Base-by-base conservation (phyloP, 2,888 invertebrate genomes). In the Acronicta alni region DNA sequence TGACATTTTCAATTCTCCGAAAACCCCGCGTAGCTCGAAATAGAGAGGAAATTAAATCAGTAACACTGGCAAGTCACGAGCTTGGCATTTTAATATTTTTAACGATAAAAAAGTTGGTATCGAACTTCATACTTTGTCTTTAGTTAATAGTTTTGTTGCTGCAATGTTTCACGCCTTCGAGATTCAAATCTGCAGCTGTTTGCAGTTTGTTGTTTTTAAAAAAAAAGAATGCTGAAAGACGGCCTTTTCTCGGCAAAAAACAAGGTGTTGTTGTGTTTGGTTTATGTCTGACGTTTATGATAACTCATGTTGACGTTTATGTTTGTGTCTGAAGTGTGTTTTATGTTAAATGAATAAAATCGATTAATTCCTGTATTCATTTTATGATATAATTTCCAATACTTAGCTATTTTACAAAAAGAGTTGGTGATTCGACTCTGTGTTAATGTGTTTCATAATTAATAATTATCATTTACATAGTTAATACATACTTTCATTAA, bases 41-140 rank as follows among this genome's bases (percentile, higher is more conserved):
- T 59, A 42, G 55, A 66, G 56, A 83, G 81, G 84, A 84, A 82
- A 85, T 85, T 80, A 82, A 81, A 81, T 80, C 70, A 66, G 72
- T 48, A 70, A 61, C 53, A 65, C 62, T 49, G 37, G 64, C 48
- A 62, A 72, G 61, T 57, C 57, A 54, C 64, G 53, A 64, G 57
- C 70, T 47, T 67, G 76, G 72, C 80, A 81, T 80, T 84, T 75
- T 77, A 82, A 84, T 84, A 83, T 77, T 72, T 68, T 63, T 64
- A 62, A 56, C 60, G 60, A 65, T 70, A 67, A 65, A 64, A 71
- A 73, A 73, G 20, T 62, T 38, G 3, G 56, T 62, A 57, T 71
- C 65, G 67, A 62, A 67, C 65, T 52, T 46, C 49, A 26, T 51
- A 51, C 66, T 66, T 57, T 64, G 39, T 44, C 10, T 68, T 69